Evolutionary conservation across 2,797 vertebrate species (phyloP), one percentile per base, ranked within the genome.

Genomic region (Morelia viridis): DNA sequence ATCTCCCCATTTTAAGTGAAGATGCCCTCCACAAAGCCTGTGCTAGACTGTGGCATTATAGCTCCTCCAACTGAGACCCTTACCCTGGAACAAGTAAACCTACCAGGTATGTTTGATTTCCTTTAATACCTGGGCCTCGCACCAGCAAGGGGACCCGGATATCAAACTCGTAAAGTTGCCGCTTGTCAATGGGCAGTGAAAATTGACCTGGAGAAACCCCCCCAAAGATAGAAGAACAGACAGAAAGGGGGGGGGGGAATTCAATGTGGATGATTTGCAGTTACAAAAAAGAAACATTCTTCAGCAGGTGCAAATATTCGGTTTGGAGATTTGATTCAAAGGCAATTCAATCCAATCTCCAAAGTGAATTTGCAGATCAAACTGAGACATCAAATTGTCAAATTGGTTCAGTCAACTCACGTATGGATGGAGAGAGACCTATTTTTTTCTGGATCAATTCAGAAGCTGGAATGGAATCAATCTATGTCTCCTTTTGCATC

Each of bases 81-180:
- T 5, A 19, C 9, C 24, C 15, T 13, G 22, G 22, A 46, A 46
- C 13, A 9, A 11, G 50, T 1, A 4, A 50, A 89, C 93, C 60
- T 96, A 98, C 98, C 97, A 96, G 86, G 92, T 95, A 97, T 84
- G 97, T 98, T 97, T 98, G 98, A 93, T 98, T 98, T 58, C 98
- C 97, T 89, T 98, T 98, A 94, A 98, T 97, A 41, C 97, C 97
- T 0, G 98, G 98, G 24, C 98, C 98, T 96, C 98, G 94, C 93
- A 98, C 98, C 96, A 98, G 97, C 62, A 98, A 97, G 57, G 98
- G 98, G 91, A 98, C 98, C 93, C 95, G 97, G 96, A 98, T 98
- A 94, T 98, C 98, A 90, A 98, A 98, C 96, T 98, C 98, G 61
- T 98, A 98, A 10, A 98, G 98, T 94, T 98, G 98, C 53, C 98